Evolutionary conservation across 2,888 invertebrate species (phyloP).

Genomic region (Sarcophaga subvicina): DNA sequence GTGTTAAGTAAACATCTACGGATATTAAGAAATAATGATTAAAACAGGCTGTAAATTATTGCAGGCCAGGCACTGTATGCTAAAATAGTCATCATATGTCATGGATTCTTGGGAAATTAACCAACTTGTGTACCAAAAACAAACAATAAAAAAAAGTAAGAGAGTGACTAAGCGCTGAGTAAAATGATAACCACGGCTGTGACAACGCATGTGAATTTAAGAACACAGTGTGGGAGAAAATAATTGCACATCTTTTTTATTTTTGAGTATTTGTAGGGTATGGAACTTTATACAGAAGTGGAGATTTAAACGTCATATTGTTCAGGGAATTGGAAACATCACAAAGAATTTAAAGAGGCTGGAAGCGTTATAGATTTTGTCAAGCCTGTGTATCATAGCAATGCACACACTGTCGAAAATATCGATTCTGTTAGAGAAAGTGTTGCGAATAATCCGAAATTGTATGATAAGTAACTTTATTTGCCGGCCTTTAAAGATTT

Average conservation of each 20-base stretch:
- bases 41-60: slow-evolving; percentile 30
- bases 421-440: no score
- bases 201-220: slow-evolving; percentile 45
- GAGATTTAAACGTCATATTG: no score
- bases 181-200: slow-evolving; percentile 55
- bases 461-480: no score
- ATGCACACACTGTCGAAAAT: no score
- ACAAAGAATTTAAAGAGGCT: no score
- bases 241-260: not conserved
- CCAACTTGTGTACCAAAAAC: slow-evolving; percentile 45
- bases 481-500: no score
- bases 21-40: slow-evolving; percentile 48
- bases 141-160: slow-evolving; percentile 42
- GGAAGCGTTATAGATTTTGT: no score
- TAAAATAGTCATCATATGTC: slow-evolving; percentile 46
- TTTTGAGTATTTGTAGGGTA: no score
- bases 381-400: no score
- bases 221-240: not conserved
- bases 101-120: slow-evolving; percentile 65
- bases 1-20: slow-evolving; percentile 27
- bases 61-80: slow-evolving; percentile 6
- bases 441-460: no score
- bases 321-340: no score
- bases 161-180: slow-evolving; percentile 55
- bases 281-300: no score